phyloP scores from a whole-genome alignment of 2,113 vertebrate genomes.

The Elanoides forficatus region DNA sequence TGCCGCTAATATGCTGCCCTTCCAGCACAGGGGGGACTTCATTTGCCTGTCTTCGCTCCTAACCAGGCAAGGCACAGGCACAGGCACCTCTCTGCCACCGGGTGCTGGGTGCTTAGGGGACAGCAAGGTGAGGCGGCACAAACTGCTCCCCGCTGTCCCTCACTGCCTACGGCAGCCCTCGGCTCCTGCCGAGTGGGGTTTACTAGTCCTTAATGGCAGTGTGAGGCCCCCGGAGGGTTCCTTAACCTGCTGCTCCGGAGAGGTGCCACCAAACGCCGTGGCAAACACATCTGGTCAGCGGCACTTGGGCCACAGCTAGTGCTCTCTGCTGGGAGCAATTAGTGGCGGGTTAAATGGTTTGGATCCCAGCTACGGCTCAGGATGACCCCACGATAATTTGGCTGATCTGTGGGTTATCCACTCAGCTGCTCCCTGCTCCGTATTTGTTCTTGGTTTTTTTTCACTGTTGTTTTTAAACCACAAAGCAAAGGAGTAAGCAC shows the following conservation, averaged over 20 bases:
- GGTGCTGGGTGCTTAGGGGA: not conserved
- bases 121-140: not conserved
- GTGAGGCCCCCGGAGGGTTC: not conserved
- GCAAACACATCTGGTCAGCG: not conserved
- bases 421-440: not conserved
- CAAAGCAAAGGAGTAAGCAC: not conserved
- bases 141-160: not conserved
- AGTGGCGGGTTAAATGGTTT: not conserved
- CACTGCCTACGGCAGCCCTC: rapidly evolving
- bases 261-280: not conserved
- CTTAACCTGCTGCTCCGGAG: not conserved
- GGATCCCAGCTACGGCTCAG: not conserved
- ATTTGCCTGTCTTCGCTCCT: not conserved
- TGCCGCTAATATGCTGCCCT: not conserved
- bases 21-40: not conserved
- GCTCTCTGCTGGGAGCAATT: not conserved
- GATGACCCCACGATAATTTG: not conserved
- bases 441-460: not conserved
- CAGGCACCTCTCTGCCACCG: rapidly evolving
- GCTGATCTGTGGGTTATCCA: not conserved
- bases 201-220: rapidly evolving
- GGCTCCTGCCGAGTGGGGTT: not conserved
- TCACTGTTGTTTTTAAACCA: not conserved
- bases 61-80: not conserved
- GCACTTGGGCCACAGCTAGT: not conserved